Conservation (phyloP, 2,113 vertebrate genomes). For the Sisor rabdophorus region DNA sequence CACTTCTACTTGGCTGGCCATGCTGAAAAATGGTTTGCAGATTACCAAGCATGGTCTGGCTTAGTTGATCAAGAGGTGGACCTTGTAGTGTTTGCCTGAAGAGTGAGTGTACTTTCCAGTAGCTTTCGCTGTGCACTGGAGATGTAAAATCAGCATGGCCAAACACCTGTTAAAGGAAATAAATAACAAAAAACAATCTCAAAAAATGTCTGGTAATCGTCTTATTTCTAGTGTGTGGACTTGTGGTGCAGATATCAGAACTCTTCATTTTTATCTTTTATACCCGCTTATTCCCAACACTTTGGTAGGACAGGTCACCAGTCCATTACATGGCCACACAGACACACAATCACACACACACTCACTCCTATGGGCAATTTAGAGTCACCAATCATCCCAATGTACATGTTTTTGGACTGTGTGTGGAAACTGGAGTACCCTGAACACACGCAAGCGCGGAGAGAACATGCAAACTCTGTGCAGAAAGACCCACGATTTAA, state of each 20-base stretch:
- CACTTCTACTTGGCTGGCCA: not conserved
- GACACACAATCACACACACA: too few species aligned
- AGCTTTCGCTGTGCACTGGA: conserved; percentile 34
- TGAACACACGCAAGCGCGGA: too few species aligned
- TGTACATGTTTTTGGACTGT: too few species aligned
- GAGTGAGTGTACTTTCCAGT: conserved; percentile 50
- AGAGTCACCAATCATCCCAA: too few species aligned
- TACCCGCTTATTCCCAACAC: too few species aligned
- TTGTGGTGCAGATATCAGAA: not conserved
- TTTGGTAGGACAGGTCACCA: too few species aligned
- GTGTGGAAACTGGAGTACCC: too few species aligned
- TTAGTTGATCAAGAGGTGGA: conserved; percentile 38
- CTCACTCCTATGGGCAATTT: too few species aligned
- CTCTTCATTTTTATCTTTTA: too few species aligned
- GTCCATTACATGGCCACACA: too few species aligned
- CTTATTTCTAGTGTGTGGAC: not conserved
- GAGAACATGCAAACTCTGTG: too few species aligned
- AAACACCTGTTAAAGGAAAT: conserved; percentile 48
- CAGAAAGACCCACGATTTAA: too few species aligned
- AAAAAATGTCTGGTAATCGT: not conserved
- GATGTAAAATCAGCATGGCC: conserved; percentile 53
- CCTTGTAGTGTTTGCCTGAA: conserved; percentile 58
- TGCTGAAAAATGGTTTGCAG: conserved; percentile 47
- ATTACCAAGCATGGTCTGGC: conserved; percentile 53
- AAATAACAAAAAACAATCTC: not conserved